Evolutionary conservation across 2,113 vertebrate genomes (phyloP).

Genomic region (Ptilonorhynchus violaceus): DNA sequence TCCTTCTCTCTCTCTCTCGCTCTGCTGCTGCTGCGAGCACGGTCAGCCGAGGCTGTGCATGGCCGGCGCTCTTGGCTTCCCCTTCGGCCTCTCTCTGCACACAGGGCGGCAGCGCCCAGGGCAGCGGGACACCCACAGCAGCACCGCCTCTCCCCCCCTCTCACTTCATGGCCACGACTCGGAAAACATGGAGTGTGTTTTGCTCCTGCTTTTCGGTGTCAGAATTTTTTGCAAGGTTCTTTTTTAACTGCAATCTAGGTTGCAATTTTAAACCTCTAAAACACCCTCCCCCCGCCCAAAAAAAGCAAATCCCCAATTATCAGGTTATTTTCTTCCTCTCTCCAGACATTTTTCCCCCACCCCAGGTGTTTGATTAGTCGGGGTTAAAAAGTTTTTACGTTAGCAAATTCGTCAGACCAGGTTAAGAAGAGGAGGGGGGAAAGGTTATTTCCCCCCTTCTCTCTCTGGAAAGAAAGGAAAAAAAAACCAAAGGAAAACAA

Average conservation of each 20-base stretch:
- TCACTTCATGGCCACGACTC: conserved; percentile 69
- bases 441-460: not conserved
- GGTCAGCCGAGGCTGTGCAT: conserved; percentile 61
- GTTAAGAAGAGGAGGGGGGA: not conserved
- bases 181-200: not conserved
- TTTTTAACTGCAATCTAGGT: not conserved
- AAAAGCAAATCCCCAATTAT: not conserved
- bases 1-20: not conserved
- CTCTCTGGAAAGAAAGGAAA: not conserved
- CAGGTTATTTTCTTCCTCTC: conserved; percentile 61
- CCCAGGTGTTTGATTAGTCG: not conserved
- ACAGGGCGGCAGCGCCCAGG: conserved; percentile 7
- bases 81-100: not conserved
- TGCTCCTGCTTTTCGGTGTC: not conserved
- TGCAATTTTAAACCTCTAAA: conserved; percentile 19
- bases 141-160: not conserved
- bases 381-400: conserved; percentile 29
- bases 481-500: not conserved
- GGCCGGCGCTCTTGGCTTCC: not conserved
- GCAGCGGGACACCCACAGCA: not conserved
- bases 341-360: conserved; percentile 59
- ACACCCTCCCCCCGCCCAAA: not conserved
- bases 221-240: not conserved
- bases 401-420: not conserved
- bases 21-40: not conserved